Base-by-base conservation (phyloP, 2,797 vertebrate species). In the Sphenopsis melanotis region DNA sequence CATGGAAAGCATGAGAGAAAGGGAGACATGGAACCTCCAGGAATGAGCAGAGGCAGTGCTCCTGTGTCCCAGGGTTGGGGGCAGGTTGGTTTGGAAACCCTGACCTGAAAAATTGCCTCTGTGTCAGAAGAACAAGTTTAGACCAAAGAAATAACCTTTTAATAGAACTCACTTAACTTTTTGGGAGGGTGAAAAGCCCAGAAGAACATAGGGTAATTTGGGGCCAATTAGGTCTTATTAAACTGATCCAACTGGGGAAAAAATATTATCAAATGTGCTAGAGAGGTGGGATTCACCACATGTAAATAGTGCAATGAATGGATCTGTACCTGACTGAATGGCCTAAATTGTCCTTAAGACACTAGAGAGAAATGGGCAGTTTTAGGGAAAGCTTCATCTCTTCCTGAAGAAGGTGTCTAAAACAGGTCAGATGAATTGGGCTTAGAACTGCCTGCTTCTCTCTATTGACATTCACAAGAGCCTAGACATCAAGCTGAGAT, bases 391-490 rank as follows among this genome's bases (percentile, higher is more conserved):
- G 77, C 88, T 95, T 89, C 80, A 19, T 92, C 87, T 95, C 91
- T 82, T 95, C 63, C 63, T 93, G 72, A 84, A 95, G 91, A 92
- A 95, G 59, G 52, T 93, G 77, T 82, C 88, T 94, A 42, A 95
- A 96, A 63, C 17, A 82, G 90, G 56, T 52, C 52, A 94, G 92
- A 95, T 95, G 71, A 89, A 95, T 95, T 66, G 44, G 50, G 11
- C 34, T 93, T 49, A 72, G 75, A 95, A 94, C 88, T 92, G 90
- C 70, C 75, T 90, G 74, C 70, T 72, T 86, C 76, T 94, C 76
- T 91, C 80, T 92, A 88, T 79, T 92, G 93, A 94, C 90, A 95
- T 93, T 84, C 94, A 92, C 90, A 64, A 93, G 94, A 92, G 86
- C 49, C 86, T 65, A 96, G 90, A 84, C 86, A 94, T 86, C 69